Base-by-base conservation (phyloP, 2,797 vertebrate genomes). In the Brachymystax lenok region DNA sequence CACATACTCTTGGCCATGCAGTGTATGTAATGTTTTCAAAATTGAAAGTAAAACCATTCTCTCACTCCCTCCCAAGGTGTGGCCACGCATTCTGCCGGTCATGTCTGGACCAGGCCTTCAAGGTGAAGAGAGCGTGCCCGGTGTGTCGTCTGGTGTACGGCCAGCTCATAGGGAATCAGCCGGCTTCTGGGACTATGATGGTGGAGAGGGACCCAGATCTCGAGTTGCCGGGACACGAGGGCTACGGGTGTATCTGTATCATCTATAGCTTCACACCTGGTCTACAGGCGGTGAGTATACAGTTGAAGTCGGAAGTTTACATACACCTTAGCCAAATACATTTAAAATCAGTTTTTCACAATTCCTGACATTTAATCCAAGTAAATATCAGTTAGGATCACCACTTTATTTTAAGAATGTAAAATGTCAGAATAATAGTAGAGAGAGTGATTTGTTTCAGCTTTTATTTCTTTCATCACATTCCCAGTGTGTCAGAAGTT, bases 191-290 rank as follows among this genome's bases (percentile, higher is more conserved):
- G 74, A 95, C 94, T 74, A 98, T 98, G 97, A 95, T 96, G 76
- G 96, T 98, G 80, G 96, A 96, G 84, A 90, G 96, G 88, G 96
- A 98, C 63, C 93, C 96, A 54, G 95, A 95, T 63, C 91, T 97
- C 69, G 95, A 96, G 74, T 93, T 98, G 85, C 95, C 96, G 46
- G 96, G 97, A 79, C 96, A 98, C 64, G 96, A 97, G 91, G 96
- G 95, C 72, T 95, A 91, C 0, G 97, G 97, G 75, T 97, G 96
- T 91, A 95, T 98, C 92, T 96, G 96, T 91, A 96, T 98, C 90
- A 96, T 97, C 89, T 98, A 98, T 79, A 96, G 96, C 94, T 98
- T 98, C 93, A 96, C 96, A 79, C 96, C 96, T 19, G 97, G 97
- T 77, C 90, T 96, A 46, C 97, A 98, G 88, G 95, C 93, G 86